Conservation (phyloP, 2,888 invertebrate genomes). For the Dexiosoma caninum region DNA sequence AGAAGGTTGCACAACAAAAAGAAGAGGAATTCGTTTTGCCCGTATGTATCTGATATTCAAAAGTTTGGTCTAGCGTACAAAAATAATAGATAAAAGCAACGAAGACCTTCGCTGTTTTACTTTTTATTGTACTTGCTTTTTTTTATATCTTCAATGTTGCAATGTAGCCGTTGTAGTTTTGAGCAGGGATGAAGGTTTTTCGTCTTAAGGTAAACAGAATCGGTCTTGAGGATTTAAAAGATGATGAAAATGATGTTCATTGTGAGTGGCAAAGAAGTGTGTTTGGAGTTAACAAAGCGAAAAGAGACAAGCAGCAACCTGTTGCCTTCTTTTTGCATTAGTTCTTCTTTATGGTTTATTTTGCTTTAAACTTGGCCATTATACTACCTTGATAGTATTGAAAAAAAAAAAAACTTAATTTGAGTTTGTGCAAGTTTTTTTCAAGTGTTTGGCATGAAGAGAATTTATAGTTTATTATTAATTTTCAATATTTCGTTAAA, state of each 20-base stretch:
- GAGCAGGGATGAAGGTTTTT: slow-evolving; percentile 4
- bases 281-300: not conserved
- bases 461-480: not conserved
- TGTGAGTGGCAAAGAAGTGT: not conserved
- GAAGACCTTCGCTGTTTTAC: not conserved
- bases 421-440: not conserved
- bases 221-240: not conserved
- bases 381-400: not conserved
- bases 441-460: not conserved
- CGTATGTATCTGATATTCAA: not conserved
- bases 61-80: not conserved
- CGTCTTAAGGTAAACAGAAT: not conserved
- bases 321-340: not conserved
- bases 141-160: not conserved
- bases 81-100: not conserved
- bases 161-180: not conserved
- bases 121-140: not conserved
- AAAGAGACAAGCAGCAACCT: slow-evolving; percentile 19
- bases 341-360: not conserved
- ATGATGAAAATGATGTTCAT: slow-evolving; percentile 13
- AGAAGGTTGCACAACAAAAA: not conserved
- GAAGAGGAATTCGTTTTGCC: no score
- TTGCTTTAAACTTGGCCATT: not conserved
- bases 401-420: not conserved
- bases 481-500: slow-evolving; percentile 1